phyloP scores from a whole-genome alignment of 2,113 vertebrate genomes.

The pig (Sus scrofa) region T2T-Sscrofa CM000819.6:22408501-22409000 shows the following conservation, averaged over 20 bases:
- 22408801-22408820: neutral
- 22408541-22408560: neutral
- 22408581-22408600: neutral
- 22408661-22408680: neutral
- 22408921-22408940: neutral
- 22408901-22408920: neutral
- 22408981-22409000: neutral
- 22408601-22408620: neutral
- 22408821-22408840: neutral
- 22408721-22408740: neutral
- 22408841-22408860: neutral
- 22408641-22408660: neutral
- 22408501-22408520: neutral
- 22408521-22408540: neutral
- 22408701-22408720: rapidly evolving
- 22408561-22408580: neutral
- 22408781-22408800: neutral
- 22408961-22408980: neutral
- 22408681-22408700: neutral
- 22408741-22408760: neutral
- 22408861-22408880: neutral
- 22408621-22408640: neutral
- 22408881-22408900: neutral
- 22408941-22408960: neutral
- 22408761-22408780: neutral